Evolutionary conservation across 2,113 vertebrate species (phyloP).

Genomic region (Channa argus): DNA sequence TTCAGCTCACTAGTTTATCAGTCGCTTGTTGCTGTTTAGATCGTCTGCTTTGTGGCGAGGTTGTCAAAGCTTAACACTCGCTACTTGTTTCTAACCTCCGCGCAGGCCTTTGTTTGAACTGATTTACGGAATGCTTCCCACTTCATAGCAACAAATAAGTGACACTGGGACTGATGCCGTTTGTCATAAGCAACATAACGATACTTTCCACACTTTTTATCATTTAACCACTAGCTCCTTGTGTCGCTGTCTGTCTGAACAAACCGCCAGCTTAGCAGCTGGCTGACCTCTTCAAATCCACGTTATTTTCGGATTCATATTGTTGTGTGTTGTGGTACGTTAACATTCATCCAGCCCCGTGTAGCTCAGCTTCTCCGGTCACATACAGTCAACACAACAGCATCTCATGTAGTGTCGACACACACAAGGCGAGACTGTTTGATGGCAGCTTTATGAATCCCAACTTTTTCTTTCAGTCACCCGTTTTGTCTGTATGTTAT

Average conservation of each 20-base stretch:
- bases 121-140: conserved; percentile 49
- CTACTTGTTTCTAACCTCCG: neutral
- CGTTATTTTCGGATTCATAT: neutral
- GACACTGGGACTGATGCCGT: conserved; percentile 54
- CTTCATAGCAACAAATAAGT: conserved; percentile 49
- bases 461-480: neutral
- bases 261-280: conserved; percentile 12
- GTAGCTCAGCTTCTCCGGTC: neutral
- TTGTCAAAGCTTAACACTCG: conserved; percentile 9
- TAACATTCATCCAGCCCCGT: neutral
- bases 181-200: conserved; percentile 8
- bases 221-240: neutral
- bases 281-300: conserved; percentile 10
- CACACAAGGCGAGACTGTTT: no score
- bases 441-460: no score
- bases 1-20: conserved; percentile 42
- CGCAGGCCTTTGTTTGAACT: conserved; percentile 22
- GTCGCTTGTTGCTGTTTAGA: neutral
- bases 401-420: no score
- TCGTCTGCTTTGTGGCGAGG: neutral
- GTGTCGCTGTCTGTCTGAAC: conserved; percentile 15
- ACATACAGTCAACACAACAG: neutral
- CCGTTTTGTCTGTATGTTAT: conserved; percentile 6
- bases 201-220: conserved; percentile 23
- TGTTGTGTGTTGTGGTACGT: neutral